These are phyloP conservation scores for Erythrolamprus reginae DNA, from an alignment of 2,113 vertebrate genomes.

Conservation along the genomic window DNA sequence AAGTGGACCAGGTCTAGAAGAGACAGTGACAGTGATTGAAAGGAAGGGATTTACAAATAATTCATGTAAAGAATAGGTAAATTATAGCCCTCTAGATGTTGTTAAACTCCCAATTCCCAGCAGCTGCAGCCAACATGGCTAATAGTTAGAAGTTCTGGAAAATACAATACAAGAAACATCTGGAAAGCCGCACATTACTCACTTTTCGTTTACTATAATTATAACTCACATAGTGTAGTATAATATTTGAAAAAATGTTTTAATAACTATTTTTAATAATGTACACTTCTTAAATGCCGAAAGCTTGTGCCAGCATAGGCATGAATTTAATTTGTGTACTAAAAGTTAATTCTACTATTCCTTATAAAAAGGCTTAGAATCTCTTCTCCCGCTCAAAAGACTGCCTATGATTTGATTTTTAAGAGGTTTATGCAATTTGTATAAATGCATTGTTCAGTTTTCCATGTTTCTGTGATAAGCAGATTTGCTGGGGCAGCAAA, in stretches of 20 bases:
- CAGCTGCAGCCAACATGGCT: background rate
- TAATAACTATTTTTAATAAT: background rate
- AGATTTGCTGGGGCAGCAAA: background rate
- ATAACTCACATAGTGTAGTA: background rate
- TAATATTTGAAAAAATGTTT: background rate
- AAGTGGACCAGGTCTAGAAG: background rate
- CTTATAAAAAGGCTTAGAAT: slow-evolving; percentile 4
- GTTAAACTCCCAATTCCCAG: background rate
- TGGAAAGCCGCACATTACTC: background rate
- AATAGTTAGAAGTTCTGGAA: background rate
- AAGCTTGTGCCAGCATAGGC: background rate
- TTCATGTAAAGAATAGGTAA: background rate
- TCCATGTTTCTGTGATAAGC: background rate
- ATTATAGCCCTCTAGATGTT: background rate
- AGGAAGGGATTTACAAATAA: background rate
- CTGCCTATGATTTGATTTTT: slow-evolving; percentile 7
- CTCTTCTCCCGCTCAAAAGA: background rate
- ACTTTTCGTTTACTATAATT: background rate
- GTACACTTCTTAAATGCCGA: background rate
- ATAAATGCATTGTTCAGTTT: slow-evolving; percentile 1
- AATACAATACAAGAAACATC: background rate
- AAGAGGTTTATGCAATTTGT: background rate
- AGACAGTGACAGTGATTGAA: background rate
- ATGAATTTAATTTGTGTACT: background rate
- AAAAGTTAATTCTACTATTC: background rate